Conservation (phyloP, 1,140 invertebrate species). For the Scaptomyza hsui region DNA sequence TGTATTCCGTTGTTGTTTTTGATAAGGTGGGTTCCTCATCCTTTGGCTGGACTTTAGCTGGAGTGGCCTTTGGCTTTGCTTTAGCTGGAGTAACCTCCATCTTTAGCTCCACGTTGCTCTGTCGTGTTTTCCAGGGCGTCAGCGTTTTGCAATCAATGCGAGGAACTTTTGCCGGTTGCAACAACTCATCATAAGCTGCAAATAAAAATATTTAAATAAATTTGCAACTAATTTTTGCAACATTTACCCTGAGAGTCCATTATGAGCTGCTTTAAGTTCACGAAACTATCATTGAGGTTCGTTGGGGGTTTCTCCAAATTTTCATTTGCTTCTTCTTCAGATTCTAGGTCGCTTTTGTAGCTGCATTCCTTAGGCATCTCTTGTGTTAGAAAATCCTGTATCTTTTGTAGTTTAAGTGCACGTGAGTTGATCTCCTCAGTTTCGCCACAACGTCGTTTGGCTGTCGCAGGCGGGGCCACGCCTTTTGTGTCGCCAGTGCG, state of each 20-base stretch:
- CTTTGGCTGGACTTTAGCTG: neutral
- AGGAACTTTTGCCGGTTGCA: constrained; percentile 21
- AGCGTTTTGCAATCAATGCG: constrained; percentile 58
- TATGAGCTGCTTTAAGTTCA: constrained; percentile 52
- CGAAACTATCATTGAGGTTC: constrained; percentile 39
- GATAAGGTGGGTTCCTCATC: neutral
- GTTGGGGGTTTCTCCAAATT: neutral
- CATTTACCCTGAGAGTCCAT: constrained; percentile 54
- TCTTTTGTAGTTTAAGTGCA: constrained; percentile 74
- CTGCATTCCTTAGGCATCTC: constrained; percentile 34
- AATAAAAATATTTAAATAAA: neutral
- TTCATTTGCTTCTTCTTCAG: neutral
- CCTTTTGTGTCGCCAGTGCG: constrained; percentile 72
- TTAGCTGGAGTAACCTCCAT: neutral
- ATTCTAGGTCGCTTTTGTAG: constrained; percentile 30
- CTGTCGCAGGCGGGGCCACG: constrained; percentile 25
- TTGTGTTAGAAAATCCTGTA: constrained; percentile 68
- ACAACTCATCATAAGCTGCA: constrained; percentile 58
- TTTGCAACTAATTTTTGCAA: neutral
- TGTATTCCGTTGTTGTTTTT: constrained; percentile 11
- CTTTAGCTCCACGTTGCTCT: constrained; percentile 27
- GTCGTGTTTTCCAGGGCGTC: constrained; percentile 43
- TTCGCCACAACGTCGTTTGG: constrained; percentile 64
- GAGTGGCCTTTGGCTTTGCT: neutral
- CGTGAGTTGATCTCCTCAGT: constrained; percentile 53